Base-by-base conservation (phyloP, 2,888 invertebrate genomes). In the Dolomedes plantarius region DNA sequence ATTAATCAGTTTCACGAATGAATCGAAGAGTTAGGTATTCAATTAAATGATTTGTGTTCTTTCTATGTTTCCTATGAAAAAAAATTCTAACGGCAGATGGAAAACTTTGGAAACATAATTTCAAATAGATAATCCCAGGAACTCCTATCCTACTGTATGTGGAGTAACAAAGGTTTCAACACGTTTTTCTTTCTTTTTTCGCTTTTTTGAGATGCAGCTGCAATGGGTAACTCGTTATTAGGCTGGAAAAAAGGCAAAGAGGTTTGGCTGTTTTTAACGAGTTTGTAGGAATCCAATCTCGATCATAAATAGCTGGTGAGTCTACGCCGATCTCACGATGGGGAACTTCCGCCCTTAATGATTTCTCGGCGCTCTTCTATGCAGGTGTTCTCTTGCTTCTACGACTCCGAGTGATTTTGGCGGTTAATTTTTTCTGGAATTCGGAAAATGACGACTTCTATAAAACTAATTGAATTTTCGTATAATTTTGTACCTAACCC, bases 261-360 rank as follows among this genome's bases (percentile, higher is more conserved):
- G 76, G 56, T 83, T 77, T 77, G 56, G 65, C 75, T 73, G 65
- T 62, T 73, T n/a, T 67, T 77, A 85, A 77, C 83, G 71, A 85
- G 77, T 85, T 23, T 64, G 71, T 32, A n/a, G 41, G 77, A 72
- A 72, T 76, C 64, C 82, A 64, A 83, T 72, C 76, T 56, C 29
- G 71, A 85, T 73, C 73, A 27, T 76, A 77, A 77, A 73, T 39
- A 67, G 68, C 65, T 56, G 29, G 56, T 31, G n/a, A 67, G 19
- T 31, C 19, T 39, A 19, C 23, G 36, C 64, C 36, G 72, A 77
- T 77, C 32, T 85, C 83, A 65, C 83, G 62, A 72, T 77, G 73
- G 83, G 83, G 29, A 27, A 85, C 72, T 85, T 85, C 83, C 83
- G 83, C 73, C 27, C 31, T 67, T 68, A 73, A 85, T 56, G 83